Base-by-base conservation (phyloP, 2,888 invertebrate genomes). In the Euspilapteryx auroguttella region DNA sequence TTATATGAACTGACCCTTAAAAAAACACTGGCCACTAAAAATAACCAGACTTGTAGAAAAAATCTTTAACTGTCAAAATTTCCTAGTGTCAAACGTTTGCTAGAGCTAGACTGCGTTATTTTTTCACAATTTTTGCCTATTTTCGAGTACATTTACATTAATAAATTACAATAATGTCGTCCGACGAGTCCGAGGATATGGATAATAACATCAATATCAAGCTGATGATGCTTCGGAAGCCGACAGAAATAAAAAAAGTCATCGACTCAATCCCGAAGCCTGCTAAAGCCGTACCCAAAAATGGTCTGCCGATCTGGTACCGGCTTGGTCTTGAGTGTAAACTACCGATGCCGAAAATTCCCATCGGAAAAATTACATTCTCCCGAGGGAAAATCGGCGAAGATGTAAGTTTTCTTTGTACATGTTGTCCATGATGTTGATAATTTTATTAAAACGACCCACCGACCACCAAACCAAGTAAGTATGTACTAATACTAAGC, bases 251-350 rank as follows among this genome's bases (percentile, higher is more conserved):
- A 40, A 66, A 66, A 41, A 69, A 68, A 51, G 62, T 77, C 10
- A 57, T 71, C 12, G 66, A 75, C 34, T 62, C 68, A 1, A 51
- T 78, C 25, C 75, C 76, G 2, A 69, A 69, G 35, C 78, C 78
- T 0, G 32, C 49, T 22, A 46, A 64, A 14, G 56, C 71, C 2
- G 68, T 79, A 2, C 79, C 79, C 2, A 64, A 64, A 36, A 65
- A 63, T 55, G 75, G 73, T 1, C 47, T 80, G 12, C 80, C 80
- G 2, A 31, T 66, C 31, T 81, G 81, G 81, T 62, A 64, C 32
- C 53, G 49, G 22, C 52, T 80, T 3, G 75, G 79, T 1, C 39
- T 80, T 42, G 79, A 80, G 38, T 49, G 59, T 32, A 80, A 80
- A 42, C 47, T 80, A 29, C 79, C 80, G 1, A 62, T 78, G 31